Evolutionary conservation across 2,797 vertebrate genomes (phyloP), one percentile per base, ranked within the genome.

Genomic region (Eulemur coronatus): DNA sequence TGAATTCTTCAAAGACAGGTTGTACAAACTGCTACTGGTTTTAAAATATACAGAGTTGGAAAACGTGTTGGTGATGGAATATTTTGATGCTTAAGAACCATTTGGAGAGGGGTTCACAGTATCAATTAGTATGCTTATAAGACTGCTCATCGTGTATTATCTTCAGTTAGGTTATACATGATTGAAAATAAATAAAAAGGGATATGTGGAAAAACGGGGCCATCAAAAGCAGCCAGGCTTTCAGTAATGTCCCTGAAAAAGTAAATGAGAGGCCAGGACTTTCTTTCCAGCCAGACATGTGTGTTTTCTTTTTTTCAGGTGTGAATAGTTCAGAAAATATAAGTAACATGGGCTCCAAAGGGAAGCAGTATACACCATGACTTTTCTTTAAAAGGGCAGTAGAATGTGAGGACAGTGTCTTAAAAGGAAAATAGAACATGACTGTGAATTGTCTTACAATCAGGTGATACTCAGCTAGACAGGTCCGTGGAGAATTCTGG

Each of bases 71-170:
- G 76, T 84, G 75, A 85, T 63, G 24, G 80, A 69, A 70, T 82
- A 92, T 59, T 79, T 92, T 80, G 87, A 84, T 95, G 46, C 50
- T 84, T 91, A 65, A 87, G 85, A 69, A 85, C 33, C 35, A 89
- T 41, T 72, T 80, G 26, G 50, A 90, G 84, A 73, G 41, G 41
- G 38, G 67, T 92, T 93, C 41, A 59, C 89, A 48, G 73, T 33
- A 69, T 92, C 70, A 89, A 17, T 91, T 84, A 89, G 33, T 67
- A 89, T 41, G 81, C 15, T 61, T 38, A 59, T 22, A 73, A 72
- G 69, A 76, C n/a, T 43, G 10, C 38, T 94, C 15, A 69, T 67
- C 2, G n/a, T 33, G 20, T 46, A 46, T 76, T 73, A 91, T 89
- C 33, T 81, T 73, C 57, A 65, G 28, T 70, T 84, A 79, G 69